Evolutionary conservation across 2,113 vertebrate species (phyloP), one percentile per base, ranked within the genome.

Genomic region (Verasper variegatus): DNA sequence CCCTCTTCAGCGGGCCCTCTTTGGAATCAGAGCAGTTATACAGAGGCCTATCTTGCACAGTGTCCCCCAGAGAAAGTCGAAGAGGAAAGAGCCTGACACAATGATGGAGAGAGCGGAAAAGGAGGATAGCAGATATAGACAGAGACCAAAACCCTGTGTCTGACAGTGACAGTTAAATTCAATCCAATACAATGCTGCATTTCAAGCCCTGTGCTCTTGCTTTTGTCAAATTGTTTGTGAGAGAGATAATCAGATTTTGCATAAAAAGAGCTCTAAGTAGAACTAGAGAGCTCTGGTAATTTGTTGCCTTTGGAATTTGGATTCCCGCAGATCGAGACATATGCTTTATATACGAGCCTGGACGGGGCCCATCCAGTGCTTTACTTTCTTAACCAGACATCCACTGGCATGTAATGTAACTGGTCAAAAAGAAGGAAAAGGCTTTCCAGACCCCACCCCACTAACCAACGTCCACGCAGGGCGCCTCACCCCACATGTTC

Each of bases 331-430:
- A 51, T 18, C 1, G 47, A 51, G 47, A 15, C 47, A 51, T 51
- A 47, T 15, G 85, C 86, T 86, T 82, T 68, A 81, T 88, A 83
- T 86, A 87, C 54, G 17, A 18, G 18, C 18, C 17, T 51, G 4
- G 47, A 51, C 17, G 47, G 66, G 74, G 59, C 75, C 83, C 74
- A 88, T 51, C 68, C 49, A 59, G 74, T 86, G 77, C 70, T 88
- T 88, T 89, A 84, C 88, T 90, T 90, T 90, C 65, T 76, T 80
- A 81, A 83, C 79, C 71, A 81, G 81, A 85, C 78, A 82, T 65
- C 71, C 81, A 86, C 68, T 76, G 83, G 80, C 72, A 69, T 75
- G 76, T 84, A 82, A 77, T 57, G 58, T 76, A 84, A 82, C 80
- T 89, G 87, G 86, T 82, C 72, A 58, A 63, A 86, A 80, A 81